Percentiles rank a stretch among this genome's conserved stretches.
phyloP scores from a whole-genome alignment of 2,113 vertebrate species.

The Atractosteus spatula region DNA sequence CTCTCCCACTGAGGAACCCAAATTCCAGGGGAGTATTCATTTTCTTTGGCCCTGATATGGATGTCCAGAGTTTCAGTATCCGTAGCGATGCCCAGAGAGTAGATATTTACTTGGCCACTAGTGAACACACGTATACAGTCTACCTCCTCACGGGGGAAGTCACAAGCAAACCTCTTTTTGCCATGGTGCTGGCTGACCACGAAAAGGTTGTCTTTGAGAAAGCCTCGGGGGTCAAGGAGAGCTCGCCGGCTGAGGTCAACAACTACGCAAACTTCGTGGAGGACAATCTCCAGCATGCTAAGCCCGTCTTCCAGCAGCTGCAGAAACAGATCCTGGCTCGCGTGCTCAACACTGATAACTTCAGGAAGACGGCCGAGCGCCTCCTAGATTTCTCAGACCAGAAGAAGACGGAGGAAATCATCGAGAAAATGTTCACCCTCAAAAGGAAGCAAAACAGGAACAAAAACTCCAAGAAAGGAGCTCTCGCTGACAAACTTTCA shows the following conservation, averaged over 20 bases:
- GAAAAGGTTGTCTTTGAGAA: conserved; percentile 86
- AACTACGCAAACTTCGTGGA: conserved; percentile 80
- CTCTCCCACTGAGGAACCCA: conserved; percentile 76
- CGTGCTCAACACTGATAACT: conserved; percentile 81
- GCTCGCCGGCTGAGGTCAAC: conserved; percentile 69
- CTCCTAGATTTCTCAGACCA: conserved; percentile 87
- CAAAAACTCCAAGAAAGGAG: conserved; percentile 68
- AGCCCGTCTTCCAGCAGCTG: conserved; percentile 90
- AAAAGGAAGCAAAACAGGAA: conserved; percentile 71
- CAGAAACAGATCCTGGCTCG: conserved; percentile 87
- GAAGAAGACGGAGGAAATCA: conserved; percentile 80
- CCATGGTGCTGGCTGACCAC: conserved; percentile 79
- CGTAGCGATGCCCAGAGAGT: conserved; percentile 79
- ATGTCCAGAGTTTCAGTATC: conserved; percentile 84
- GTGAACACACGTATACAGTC: conserved; percentile 76
- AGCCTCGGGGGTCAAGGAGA: conserved; percentile 49
- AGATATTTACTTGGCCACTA: conserved; percentile 80
- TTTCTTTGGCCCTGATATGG: conserved; percentile 84
- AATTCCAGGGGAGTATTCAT: conserved; percentile 83
- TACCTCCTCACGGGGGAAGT: conserved; percentile 79
- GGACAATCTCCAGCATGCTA: conserved; percentile 83
- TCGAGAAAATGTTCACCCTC: conserved; percentile 84
- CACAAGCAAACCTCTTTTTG: conserved; percentile 71
- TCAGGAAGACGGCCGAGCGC: conserved; percentile 84
- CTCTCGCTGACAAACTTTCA: conserved; percentile 75